These are phyloP conservation scores for Electrophaes corylata DNA, from an alignment of 2,888 invertebrate genomes.

Conservation along the genomic window DNA sequence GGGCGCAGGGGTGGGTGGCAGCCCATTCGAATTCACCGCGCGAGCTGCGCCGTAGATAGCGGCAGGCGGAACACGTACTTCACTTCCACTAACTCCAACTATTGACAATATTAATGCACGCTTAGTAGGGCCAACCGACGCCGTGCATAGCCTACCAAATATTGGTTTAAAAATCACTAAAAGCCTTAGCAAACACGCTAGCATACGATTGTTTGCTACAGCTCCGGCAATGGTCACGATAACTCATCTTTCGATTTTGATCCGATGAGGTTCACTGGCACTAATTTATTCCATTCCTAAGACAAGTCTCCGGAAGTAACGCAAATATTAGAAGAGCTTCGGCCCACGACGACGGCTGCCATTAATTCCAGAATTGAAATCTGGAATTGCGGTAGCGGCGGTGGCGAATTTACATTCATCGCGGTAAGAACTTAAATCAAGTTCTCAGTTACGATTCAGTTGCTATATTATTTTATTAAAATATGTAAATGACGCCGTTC, in stretches of 20 bases:
- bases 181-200: slow-evolving; percentile 7
- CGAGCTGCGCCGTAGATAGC: slow-evolving; percentile 81
- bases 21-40: slow-evolving; percentile 82
- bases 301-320: slow-evolving; percentile 80
- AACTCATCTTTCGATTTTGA: slow-evolving; percentile 39
- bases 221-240: slow-evolving; percentile 18
- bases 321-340: slow-evolving; percentile 81
- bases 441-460: slow-evolving; percentile 84
- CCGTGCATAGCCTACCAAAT: slow-evolving; percentile 70
- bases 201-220: background rate
- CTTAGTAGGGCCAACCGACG: slow-evolving; percentile 77
- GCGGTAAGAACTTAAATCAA: slow-evolving; percentile 84
- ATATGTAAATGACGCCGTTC: slow-evolving; percentile 82
- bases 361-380: slow-evolving; percentile 85
- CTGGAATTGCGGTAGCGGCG: slow-evolving; percentile 80
- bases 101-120: slow-evolving; percentile 85
- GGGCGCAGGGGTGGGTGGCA: slow-evolving; percentile 41
- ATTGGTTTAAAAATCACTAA: slow-evolving; percentile 52
- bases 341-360: slow-evolving; percentile 73
- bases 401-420: slow-evolving; percentile 83
- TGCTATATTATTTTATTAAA: slow-evolving; percentile 85
- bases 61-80: slow-evolving; percentile 84
- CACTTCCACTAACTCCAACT: slow-evolving; percentile 84
- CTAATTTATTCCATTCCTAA: slow-evolving; percentile 81
- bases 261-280: slow-evolving; percentile 58